phyloP scores from a whole-genome alignment of 2,797 vertebrate genomes.

The Pteropus rufus region DNA sequence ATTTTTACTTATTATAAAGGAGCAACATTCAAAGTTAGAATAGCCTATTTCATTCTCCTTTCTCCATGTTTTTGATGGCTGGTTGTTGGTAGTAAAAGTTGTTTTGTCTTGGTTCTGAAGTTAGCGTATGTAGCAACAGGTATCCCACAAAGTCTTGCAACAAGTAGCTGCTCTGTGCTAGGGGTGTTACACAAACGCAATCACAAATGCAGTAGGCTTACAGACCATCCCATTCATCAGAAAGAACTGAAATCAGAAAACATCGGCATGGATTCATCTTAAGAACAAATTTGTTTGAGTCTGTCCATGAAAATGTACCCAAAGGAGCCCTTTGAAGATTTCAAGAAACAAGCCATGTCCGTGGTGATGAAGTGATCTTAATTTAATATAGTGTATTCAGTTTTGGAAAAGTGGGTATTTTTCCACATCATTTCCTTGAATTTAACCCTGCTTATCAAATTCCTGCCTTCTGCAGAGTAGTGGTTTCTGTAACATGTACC shows the following conservation, averaged over 20 bases:
- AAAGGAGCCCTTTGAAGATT: background rate
- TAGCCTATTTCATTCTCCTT: background rate
- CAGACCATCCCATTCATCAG: background rate
- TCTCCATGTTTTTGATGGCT: background rate
- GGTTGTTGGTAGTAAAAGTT: background rate
- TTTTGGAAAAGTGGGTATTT: background rate
- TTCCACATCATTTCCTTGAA: background rate
- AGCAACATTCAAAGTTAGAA: background rate
- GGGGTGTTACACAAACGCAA: background rate
- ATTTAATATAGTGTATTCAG: background rate
- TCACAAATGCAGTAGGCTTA: background rate
- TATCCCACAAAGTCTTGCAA: background rate
- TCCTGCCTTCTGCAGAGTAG: background rate
- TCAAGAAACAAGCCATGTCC: background rate
- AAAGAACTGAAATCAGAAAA: background rate
- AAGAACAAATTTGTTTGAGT: background rate
- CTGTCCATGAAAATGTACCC: background rate
- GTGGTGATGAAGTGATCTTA: background rate
- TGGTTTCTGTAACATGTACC: background rate
- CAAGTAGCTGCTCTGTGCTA: background rate
- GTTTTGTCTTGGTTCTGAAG: background rate
- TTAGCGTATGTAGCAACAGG: background rate
- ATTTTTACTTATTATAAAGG: background rate
- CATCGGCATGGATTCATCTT: background rate
- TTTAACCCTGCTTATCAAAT: background rate